phyloP scores from a whole-genome alignment of 2,797 vertebrate species.

The Myotis myotis region DNA sequence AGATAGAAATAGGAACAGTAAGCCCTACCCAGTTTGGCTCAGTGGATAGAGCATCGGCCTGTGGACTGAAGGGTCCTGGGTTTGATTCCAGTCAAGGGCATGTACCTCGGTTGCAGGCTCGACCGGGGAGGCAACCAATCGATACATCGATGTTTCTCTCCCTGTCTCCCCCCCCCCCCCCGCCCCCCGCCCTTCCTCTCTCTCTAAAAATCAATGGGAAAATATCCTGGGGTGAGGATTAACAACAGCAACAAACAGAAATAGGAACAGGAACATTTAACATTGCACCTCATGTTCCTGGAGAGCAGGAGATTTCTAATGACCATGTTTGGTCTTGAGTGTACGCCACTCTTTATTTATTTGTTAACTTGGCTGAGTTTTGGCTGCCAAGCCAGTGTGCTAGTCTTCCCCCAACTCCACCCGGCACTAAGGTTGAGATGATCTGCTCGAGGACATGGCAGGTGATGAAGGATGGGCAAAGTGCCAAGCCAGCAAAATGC shows the following conservation, averaged over 20 bases:
- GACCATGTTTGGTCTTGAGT: slow-evolving; percentile 50
- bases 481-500: not conserved
- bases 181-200: too few species aligned
- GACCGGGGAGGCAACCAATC: too few species aligned
- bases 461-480: not conserved
- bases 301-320: slow-evolving; percentile 61
- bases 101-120: too few species aligned
- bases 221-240: too few species aligned
- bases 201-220: too few species aligned
- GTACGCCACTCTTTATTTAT: not conserved
- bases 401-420: slow-evolving; percentile 21
- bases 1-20: not conserved
- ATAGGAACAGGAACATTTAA: not conserved
- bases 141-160: too few species aligned
- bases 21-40: too few species aligned
- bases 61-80: too few species aligned
- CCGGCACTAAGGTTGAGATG: not conserved
- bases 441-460: not conserved
- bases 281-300: not conserved
- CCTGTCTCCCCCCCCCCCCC: too few species aligned
- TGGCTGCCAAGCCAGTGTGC: slow-evolving; percentile 35
- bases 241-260: too few species aligned
- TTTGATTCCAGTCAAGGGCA: too few species aligned
- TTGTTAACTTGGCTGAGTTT: slow-evolving; percentile 51
- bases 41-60: too few species aligned